Base-by-base conservation (phyloP, 2,113 vertebrate species). In the Cottus gobio region DNA sequence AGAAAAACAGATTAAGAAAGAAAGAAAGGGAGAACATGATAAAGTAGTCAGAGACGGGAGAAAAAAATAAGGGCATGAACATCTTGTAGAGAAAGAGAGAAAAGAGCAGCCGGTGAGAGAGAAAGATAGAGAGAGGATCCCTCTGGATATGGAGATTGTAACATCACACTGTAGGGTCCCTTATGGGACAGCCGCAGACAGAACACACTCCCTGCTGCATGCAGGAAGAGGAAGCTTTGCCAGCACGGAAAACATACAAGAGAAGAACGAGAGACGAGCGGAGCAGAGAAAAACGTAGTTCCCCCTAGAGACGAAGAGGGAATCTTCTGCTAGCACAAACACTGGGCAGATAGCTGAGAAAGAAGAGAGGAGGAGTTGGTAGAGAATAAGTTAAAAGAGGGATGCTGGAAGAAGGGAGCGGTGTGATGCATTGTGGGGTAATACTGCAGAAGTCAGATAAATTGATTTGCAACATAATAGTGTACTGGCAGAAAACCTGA, bases 231-330 rank as follows among this genome's bases (percentile, higher is more conserved):
- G 85, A 89, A 86, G 88, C 91, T 86, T 86, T 93, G 90, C 85
- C 90, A 90, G 91, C 82, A 79, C 80, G 82, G 90, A 90, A 92
- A 93, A 94, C 87, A 93, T 86, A 93, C 90, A 94, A 87, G 87
- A 86, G 78, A 85, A 86, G 85, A 90, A 77, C 30, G 54, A 86
- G 84, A 91, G 90, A 90, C 69, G 84, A 91, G 83, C 28, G 31
- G 83, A 92, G 90, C 90, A 76, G 87, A 90, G 87, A 90, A 93
- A 93, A 93, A 90, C 77, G 76, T 75, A 82, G 61, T 86, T 88
- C 81, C 87, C 87, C 87, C 86, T 24, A 84, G 91, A 92, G 91
- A 87, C 87, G 7, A 82, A 91, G 77, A 79, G 77, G 81, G 80
- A 84, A 89, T 79, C 83, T 89, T 90, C 68, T 90, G 85, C 87